Evolutionary conservation across 1,140 invertebrate genomes (phyloP).

Genomic region (Euwallacea fornicatus): DNA sequence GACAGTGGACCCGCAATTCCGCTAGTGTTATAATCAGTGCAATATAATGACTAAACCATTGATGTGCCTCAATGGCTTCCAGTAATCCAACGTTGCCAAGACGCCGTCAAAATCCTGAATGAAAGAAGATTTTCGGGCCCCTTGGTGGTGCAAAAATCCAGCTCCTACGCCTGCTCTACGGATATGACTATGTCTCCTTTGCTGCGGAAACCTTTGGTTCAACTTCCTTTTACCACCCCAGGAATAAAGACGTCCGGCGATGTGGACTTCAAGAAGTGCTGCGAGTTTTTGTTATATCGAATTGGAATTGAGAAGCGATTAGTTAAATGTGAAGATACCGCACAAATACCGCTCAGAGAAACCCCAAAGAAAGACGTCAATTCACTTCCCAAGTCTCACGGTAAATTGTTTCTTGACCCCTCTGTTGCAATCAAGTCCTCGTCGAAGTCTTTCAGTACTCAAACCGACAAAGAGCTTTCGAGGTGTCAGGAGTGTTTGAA

Average conservation of each 20-base stretch:
- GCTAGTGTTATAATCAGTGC: background rate
- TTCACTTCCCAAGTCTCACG: background rate
- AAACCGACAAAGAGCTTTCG: slow-evolving; percentile 33
- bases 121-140: slow-evolving; percentile 36
- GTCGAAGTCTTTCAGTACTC: slow-evolving; percentile 14
- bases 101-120: slow-evolving; percentile 38
- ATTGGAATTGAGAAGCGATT: slow-evolving; percentile 28
- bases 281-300: slow-evolving; percentile 24
- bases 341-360: background rate
- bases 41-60: slow-evolving; percentile 2
- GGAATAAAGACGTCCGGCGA: slow-evolving; percentile 11
- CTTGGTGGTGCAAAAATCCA: slow-evolving; percentile 29
- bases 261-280: slow-evolving; percentile 25
- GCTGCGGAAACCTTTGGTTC: slow-evolving; percentile 17
- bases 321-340: background rate
- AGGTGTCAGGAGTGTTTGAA: slow-evolving; percentile 37
- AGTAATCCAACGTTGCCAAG: slow-evolving; percentile 43
- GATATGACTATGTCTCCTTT: slow-evolving; percentile 37
- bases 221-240: slow-evolving; percentile 38
- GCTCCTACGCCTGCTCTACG: slow-evolving; percentile 3
- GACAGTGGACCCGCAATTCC: background rate
- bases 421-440: background rate
- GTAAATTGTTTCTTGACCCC: no score
- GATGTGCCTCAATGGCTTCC: slow-evolving; percentile 34
- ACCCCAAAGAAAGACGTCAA: background rate